Percentiles rank a stretch among this genome's conserved stretches.
Evolutionary conservation across 2,113 vertebrate species (phyloP).

Genomic region (Urocolius indicus): DNA sequence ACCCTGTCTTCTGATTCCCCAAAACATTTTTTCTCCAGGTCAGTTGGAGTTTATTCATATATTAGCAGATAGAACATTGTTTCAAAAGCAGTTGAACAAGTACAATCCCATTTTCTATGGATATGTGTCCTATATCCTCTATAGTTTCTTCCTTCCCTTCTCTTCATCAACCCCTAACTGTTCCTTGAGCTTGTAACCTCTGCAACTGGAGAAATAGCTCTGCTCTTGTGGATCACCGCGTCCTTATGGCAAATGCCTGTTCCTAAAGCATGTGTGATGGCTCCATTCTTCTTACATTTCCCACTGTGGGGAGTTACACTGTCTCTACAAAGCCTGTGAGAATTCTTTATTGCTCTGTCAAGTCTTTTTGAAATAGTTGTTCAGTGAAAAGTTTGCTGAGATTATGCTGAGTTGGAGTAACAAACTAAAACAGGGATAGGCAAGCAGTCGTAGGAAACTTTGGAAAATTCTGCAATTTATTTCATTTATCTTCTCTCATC

Average conservation of each 20-base stretch:
- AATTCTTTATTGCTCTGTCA: background rate
- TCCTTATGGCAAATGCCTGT: background rate
- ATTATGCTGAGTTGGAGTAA: background rate
- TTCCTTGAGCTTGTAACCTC: background rate
- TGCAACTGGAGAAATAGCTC: background rate
- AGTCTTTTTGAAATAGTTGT: background rate
- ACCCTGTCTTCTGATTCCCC: background rate
- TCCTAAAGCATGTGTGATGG: background rate
- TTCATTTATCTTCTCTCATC: constrained; percentile 10
- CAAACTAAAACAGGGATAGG: background rate
- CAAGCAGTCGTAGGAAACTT: constrained; percentile 2
- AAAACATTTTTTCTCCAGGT: background rate
- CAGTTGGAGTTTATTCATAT: background rate
- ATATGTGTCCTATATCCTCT: background rate
- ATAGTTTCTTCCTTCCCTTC: background rate
- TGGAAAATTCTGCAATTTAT: constrained; percentile 34
- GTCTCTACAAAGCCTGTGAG: background rate
- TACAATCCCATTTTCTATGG: background rate
- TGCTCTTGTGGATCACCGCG: background rate
- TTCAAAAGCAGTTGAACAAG: background rate
- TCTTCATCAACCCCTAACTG: background rate
- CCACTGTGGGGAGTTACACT: background rate
- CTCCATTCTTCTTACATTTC: background rate
- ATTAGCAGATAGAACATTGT: background rate
- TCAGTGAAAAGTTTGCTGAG: background rate